A percentile compares a stretch with the other conserved stretches of the same genome.
Evolutionary conservation across 2,113 vertebrate species (phyloP).

Genomic region (Carlito syrichta): DNA sequence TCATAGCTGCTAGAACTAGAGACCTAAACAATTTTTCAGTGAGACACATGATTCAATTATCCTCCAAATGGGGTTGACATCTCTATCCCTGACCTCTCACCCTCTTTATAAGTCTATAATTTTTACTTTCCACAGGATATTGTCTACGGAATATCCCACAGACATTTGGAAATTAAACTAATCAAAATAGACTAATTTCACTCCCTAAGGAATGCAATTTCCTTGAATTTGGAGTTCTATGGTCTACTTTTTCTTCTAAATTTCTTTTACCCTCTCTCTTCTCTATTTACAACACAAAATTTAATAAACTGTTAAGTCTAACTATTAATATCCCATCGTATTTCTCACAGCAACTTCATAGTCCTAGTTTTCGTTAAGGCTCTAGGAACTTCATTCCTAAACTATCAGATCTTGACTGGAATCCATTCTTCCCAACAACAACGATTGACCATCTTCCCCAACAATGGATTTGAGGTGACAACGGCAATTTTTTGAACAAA

Average conservation of each 20-base stretch:
- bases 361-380: neutral
- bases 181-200: constrained; percentile 19
- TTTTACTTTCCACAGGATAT: constrained; percentile 59
- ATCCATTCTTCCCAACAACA: neutral
- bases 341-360: neutral
- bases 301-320: neutral
- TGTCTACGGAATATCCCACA: constrained; percentile 8
- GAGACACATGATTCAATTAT: constrained; percentile 66
- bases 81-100: constrained; percentile 57
- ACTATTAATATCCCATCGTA: neutral
- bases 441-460: neutral
- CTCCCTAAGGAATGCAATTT: constrained; percentile 11
- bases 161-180: constrained; percentile 29
- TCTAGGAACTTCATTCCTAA: neutral
- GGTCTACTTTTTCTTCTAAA: neutral
- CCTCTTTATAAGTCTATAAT: constrained; percentile 59
- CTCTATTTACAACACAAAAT: neutral
- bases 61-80: neutral
- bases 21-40: constrained; percentile 74
- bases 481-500: neutral
- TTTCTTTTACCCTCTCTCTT: neutral
- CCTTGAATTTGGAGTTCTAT: neutral
- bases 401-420: neutral
- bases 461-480: neutral
- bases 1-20: constrained; percentile 50